phyloP scores from a whole-genome alignment of 1,140 invertebrate species.

The Liolophura sinensis region DNA sequence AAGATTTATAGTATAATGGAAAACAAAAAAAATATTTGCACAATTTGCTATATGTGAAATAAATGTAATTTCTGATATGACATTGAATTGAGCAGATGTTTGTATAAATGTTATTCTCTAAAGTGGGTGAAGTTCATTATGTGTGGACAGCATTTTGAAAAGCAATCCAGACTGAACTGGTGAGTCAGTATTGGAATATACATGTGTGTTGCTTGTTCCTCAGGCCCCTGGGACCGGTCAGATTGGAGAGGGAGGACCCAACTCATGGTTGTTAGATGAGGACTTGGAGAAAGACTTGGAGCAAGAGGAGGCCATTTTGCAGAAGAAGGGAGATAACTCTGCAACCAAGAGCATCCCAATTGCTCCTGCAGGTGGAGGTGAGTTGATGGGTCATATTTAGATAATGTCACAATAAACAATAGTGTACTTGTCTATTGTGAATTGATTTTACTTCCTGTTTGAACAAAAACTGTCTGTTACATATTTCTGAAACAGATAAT shows the following conservation, averaged over 20 bases:
- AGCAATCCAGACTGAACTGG: neutral
- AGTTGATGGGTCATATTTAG: neutral
- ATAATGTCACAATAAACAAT: neutral
- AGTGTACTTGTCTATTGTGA: neutral
- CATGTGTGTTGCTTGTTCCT: slow-evolving; percentile 15
- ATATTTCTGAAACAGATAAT: too few species aligned
- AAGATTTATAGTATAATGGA: too few species aligned
- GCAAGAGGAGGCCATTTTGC: slow-evolving; percentile 8
- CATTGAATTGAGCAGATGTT: neutral
- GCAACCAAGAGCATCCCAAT: neutral
- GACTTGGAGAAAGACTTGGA: slow-evolving; percentile 17
- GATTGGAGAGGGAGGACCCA: slow-evolving; percentile 35
- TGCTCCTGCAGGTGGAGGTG: neutral
- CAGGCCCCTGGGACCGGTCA: slow-evolving; percentile 29
- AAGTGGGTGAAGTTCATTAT: too few species aligned
- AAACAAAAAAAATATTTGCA: too few species aligned
- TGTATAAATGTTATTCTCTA: too few species aligned
- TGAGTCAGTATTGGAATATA: neutral
- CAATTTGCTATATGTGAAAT: too few species aligned
- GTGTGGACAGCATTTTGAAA: neutral
- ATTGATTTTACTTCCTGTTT: neutral
- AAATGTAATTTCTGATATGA: neutral
- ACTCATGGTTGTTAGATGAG: slow-evolving; percentile 32
- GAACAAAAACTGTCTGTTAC: too few species aligned
- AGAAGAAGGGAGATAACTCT: neutral